Evolutionary conservation across 2,888 invertebrate genomes (phyloP), one percentile per base, ranked within the genome.

Genomic region (Sericinus montela): DNA sequence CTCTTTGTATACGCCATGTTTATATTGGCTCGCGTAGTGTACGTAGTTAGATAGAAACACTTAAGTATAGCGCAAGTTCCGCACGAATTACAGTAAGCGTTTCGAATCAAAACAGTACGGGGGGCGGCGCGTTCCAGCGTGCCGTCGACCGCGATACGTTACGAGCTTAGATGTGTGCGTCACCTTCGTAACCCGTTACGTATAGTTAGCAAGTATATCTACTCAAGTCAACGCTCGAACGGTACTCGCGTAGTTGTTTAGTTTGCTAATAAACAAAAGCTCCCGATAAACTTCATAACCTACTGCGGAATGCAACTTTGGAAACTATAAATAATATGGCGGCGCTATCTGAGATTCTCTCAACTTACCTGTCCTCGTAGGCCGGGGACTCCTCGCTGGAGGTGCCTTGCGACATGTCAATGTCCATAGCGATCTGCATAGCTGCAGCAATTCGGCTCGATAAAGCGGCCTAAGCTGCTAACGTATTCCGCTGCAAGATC

Each of bases 331-430:
- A 34, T 25, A 19, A 38, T 32, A 15, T 16, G 29, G 11, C 25
- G 19, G 8, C n/a, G 11, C 8, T 1, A 6, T 37, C 7, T 3
- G 28, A 11, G 9, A 14, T 1, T 14, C 11, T 23, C 25, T 11
- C 1, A n/a, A 39, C 81, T 80, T 74, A 86, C 86, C 77, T 72
- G 62, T 86, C 86, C 42, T 85, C 85, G 59, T 72, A 84, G 46
- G 73, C 74, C 30, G 84, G 84, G 36, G 85, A 76, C 55, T 57
- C 73, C 42, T 76, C 79, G 52, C 85, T 80, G 51, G 86, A 85
- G 59, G 65, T 76, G 56, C 63, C 73, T 60, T 78, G 83, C 57
- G 85, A 83, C 60, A 76, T 55, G 60, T 85, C 81, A 57, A 73
- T 77, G 60, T 85, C 86, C 85, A 86, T 84, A 23, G 49, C 52